Percentiles rank a stretch among this genome's conserved stretches.
Evolutionary conservation across 1,140 invertebrate genomes (phyloP).

Genomic region (Drosophila bocqueti): DNA sequence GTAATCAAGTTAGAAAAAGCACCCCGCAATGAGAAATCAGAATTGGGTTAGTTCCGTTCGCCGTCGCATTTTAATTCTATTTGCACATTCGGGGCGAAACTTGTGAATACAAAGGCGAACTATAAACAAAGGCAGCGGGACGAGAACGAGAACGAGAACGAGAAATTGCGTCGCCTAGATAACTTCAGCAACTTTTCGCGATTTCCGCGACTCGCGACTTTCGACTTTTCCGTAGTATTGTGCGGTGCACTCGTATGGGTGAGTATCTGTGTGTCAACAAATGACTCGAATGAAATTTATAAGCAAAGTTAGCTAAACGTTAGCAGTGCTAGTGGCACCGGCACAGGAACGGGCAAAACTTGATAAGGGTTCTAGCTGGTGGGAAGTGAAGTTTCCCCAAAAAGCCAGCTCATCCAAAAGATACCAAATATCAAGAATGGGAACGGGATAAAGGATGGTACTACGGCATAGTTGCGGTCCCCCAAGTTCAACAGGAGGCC

Average conservation of each 20-base stretch:
- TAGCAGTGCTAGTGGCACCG: constrained; percentile 31
- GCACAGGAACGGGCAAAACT: constrained; percentile 40
- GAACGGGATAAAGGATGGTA: background rate
- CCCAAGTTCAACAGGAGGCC: constrained; percentile 51
- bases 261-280: constrained; percentile 61
- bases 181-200: constrained; percentile 68
- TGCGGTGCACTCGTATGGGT: constrained; percentile 17
- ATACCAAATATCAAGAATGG: constrained; percentile 28
- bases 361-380: constrained; percentile 46
- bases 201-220: constrained; percentile 62
- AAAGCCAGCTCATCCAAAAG: constrained; percentile 46
- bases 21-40: constrained; percentile 31
- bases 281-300: constrained; percentile 82
- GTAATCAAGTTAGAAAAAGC: constrained; percentile 18
- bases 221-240: constrained; percentile 23
- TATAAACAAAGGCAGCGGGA: constrained; percentile 60
- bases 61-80: constrained; percentile 73
- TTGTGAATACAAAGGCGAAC: constrained; percentile 58
- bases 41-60: constrained; percentile 57
- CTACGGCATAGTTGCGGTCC: constrained; percentile 61
- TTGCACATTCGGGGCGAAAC: constrained; percentile 67
- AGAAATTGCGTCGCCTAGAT: constrained; percentile 56
- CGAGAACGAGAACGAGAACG: constrained; percentile 53
- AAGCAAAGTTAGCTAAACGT: constrained; percentile 73
- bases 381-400: constrained; percentile 42